phyloP scores from a whole-genome alignment of 2,113 vertebrate species.

The Phyllopteryx taeniolatus region DNA sequence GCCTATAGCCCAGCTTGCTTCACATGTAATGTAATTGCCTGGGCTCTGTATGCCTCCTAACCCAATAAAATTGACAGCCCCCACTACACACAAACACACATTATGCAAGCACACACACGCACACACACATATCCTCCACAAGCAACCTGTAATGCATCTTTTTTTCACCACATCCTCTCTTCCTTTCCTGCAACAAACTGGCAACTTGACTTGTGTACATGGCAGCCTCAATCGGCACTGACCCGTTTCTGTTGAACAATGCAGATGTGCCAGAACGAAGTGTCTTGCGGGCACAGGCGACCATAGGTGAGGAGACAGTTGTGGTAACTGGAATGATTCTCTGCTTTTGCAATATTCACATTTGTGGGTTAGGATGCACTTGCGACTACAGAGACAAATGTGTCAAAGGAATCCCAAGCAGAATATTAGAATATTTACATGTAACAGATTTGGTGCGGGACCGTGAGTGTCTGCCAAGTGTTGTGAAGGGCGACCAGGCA shows the following conservation, averaged over 20 bases:
- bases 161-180: constrained; percentile 18
- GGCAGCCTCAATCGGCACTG: constrained; percentile 16
- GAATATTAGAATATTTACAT: constrained; percentile 1
- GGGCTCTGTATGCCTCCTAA: constrained; percentile 60
- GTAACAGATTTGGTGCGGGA: neutral
- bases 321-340: constrained; percentile 3
- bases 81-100: constrained; percentile 19
- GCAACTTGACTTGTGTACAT: neutral
- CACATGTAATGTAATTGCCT: constrained; percentile 67
- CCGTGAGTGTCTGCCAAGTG: constrained; percentile 9
- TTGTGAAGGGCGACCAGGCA: constrained; percentile 34
- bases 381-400: neutral
- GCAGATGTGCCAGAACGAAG: constrained; percentile 18
- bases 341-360: constrained; percentile 18
- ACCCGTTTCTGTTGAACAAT: constrained; percentile 19
- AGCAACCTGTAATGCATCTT: constrained; percentile 34
- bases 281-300: neutral
- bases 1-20: constrained; percentile 52
- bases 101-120: constrained; percentile 7
- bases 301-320: constrained; percentile 6
- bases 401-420: neutral
- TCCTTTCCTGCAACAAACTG: constrained; percentile 12
- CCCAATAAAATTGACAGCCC: constrained; percentile 60
- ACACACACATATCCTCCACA: constrained; percentile 33
- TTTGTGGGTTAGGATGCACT: neutral